Base-by-base conservation (phyloP, 2,797 vertebrate genomes). In the Leptodactylus fallax region DNA sequence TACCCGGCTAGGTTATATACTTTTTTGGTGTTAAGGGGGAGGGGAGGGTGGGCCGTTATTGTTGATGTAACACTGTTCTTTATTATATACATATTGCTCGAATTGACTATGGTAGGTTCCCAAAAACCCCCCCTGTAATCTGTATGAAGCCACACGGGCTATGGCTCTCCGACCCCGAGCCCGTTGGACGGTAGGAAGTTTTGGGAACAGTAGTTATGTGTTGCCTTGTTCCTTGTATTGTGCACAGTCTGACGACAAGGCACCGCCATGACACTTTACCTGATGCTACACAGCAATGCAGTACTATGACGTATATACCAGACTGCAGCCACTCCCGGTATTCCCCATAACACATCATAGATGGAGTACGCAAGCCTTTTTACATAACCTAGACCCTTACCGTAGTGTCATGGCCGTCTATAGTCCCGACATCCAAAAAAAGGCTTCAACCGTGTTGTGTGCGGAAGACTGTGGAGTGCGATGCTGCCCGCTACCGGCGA, bases 31-130 rank as follows among this genome's bases (percentile, higher is more conserved):
- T 86, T 82, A 89, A 69, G 25, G 53, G 79, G 55, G 53, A 47
- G 53, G 86, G 85, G 86, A 27, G 87, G 87, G 47, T n/a, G 72
- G 72, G 60, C 69, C 69, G n/a, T 82, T 88, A 49, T 85, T 60
- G 85, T 86, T 83, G 60, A 71, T 89, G 63, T 79, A 77, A 88
- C 79, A 67, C 79, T 88, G 78, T 88, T 88, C 83, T 81, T 85
- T 81, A 85, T 81, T 74, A 77, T 79, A 77, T 79, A 72, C 58
- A 72, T 83, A 55, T 82, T 63, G 53, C 79, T 81, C 36, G 36
- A 47, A 49, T 81, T 21, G 55, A 67, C 45, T 77, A 63, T 74
- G 67, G 16, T 47, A 76, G 47, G 77, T 88, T 88, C 69, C 67
- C 74, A 58, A 78, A 49, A 77, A 67, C 27, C 71, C 17, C 76